Base-by-base conservation (phyloP, 2,888 invertebrate species). In the Ecdyonurus torrentis region DNA sequence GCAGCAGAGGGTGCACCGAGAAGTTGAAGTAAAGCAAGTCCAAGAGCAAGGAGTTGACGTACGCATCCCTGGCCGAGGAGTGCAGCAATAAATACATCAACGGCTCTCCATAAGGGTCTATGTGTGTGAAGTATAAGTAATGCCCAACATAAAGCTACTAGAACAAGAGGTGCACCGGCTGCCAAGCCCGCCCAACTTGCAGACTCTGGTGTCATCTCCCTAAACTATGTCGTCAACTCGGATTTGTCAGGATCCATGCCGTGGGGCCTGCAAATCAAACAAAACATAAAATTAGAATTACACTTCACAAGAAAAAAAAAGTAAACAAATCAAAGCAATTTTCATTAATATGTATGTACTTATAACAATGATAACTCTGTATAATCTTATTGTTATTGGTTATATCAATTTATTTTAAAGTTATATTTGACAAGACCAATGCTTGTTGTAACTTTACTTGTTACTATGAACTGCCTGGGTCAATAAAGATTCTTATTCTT, bases 21-120 rank as follows among this genome's bases (percentile, higher is more conserved):
- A 60, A 75, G 70, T 61, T 72, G 71, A 59, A 76, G 71, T 61
- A 75, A 70, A 25, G 73, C 67, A 18, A 76, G 70, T 52, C 69
- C 68, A 23, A 76, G 69, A n/a, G 76, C 71, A 55, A 74, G 72
- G 7, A 73, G 59, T 67, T 77, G 77, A 64, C 77, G 71, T 63
- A 76, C 69, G 63, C 76, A 71, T 66, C 74, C 74, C 65, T 76
- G 73, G 19, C 74, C 70, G 25, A 78, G 67, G 3, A 78, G 69
- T 18, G 77, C 75, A 23, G 78, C 74, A 61, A 80, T 73, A 61
- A 79, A 76, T 52, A 79, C 74, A 70, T 81, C 81, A 70, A 78
- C 76, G 1, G 79, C 75, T 25, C 77, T 73, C 79, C 80, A 80
- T 66, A 73, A 71, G 61, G 74, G 73, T 23, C 78, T 73, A 70